Evolutionary conservation across 2,888 invertebrate species (phyloP).

Genomic region (Drosophila phalerata): DNA sequence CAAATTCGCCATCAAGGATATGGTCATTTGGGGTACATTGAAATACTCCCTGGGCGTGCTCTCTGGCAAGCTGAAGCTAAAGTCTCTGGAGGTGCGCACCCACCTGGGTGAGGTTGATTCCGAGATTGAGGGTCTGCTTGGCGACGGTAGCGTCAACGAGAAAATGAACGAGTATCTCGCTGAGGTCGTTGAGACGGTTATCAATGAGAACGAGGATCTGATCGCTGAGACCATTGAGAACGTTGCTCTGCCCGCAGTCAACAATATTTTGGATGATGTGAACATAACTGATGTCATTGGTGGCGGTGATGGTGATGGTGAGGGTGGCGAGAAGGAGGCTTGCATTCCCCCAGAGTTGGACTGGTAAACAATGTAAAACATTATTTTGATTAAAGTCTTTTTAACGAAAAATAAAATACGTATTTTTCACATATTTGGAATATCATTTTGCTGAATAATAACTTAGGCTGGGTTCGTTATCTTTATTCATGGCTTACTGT

Average conservation of each 20-base stretch:
- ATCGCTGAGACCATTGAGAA: conserved; percentile 76
- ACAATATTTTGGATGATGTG: conserved; percentile 66
- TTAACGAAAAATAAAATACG: conserved; percentile 22
- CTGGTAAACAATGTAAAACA: conserved; percentile 47
- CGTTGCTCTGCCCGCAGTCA: conserved; percentile 68
- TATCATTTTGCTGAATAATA: not conserved
- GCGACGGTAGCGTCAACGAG: conserved; percentile 75
- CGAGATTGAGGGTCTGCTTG: conserved; percentile 80
- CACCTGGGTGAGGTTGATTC: conserved; percentile 79
- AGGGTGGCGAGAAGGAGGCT: conserved; percentile 70
- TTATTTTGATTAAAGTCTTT: conserved; percentile 35
- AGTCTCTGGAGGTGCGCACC: conserved; percentile 73
- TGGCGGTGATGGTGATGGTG: conserved; percentile 58
- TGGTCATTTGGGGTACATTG: conserved; percentile 71
- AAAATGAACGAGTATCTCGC: conserved; percentile 78
- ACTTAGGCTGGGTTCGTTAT: not conserved
- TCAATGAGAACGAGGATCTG: conserved; percentile 80
- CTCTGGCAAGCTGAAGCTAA: conserved; percentile 73
- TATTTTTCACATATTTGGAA: conserved; percentile 15
- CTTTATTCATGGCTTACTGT: not conserved
- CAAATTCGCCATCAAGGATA: conserved; percentile 73
- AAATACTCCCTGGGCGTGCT: conserved; percentile 78
- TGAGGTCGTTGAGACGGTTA: conserved; percentile 64
- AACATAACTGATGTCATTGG: conserved; percentile 67
- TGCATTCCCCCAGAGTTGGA: conserved; percentile 75